Evolutionary conservation across 2,888 invertebrate species (phyloP).

Genomic region (Eupeodes latifasciatus): DNA sequence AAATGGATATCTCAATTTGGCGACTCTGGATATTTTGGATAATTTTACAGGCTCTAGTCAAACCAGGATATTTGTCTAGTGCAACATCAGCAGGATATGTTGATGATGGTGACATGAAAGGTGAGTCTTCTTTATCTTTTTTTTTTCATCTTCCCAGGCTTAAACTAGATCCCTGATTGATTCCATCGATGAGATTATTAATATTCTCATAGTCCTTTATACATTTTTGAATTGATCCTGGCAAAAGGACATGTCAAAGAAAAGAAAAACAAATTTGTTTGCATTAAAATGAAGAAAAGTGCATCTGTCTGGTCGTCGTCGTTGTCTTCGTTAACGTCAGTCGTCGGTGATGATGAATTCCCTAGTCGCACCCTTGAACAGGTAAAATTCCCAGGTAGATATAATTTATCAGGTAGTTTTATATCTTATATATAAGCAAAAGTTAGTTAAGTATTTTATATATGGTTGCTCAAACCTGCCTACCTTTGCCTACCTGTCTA

Average conservation of each 20-base stretch:
- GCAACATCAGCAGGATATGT: slow-evolving; percentile 82
- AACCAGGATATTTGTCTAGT: slow-evolving; percentile 73
- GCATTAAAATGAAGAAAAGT: slow-evolving; percentile 39
- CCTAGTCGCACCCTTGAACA: slow-evolving; percentile 73
- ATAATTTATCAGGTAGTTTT: slow-evolving; percentile 63
- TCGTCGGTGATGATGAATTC: slow-evolving; percentile 40
- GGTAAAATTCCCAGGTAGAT: slow-evolving; percentile 70
- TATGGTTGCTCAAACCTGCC: slow-evolving; percentile 39
- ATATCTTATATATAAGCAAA: neutral
- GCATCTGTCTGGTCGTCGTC: slow-evolving; percentile 67
- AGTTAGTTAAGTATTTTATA: too few species aligned
- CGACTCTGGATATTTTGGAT: slow-evolving; percentile 78
- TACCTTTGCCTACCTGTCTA: slow-evolving; percentile 25
- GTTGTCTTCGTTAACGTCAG: neutral
- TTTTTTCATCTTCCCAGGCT: neutral
- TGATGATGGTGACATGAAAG: slow-evolving; percentile 83
- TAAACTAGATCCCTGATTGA: slow-evolving; percentile 54
- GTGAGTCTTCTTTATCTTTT: slow-evolving; percentile 78
- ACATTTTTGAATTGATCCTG: slow-evolving; percentile 30
- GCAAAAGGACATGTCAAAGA: slow-evolving; percentile 58
- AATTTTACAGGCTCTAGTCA: slow-evolving; percentile 74
- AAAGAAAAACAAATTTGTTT: slow-evolving; percentile 30
- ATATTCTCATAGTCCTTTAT: neutral
- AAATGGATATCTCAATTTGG: slow-evolving; percentile 74
- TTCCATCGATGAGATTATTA: slow-evolving; percentile 33